Evolutionary conservation across 2,888 invertebrate genomes (phyloP), one percentile per base, ranked within the genome.

Genomic region (Silvanus unidentatus): DNA sequence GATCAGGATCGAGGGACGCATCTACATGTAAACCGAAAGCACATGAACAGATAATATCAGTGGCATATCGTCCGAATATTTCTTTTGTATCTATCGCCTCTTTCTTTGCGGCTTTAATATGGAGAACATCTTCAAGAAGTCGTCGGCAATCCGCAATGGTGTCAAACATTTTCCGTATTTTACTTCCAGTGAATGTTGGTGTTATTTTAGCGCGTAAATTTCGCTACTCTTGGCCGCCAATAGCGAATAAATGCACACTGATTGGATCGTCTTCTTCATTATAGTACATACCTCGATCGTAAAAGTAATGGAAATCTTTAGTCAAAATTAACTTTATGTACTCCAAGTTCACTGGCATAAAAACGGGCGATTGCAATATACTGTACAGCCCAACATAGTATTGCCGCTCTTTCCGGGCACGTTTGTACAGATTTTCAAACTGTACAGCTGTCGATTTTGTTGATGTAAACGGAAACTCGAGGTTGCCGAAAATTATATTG

Each of bases 1-100:
- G 32, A 32, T 32, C 22, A 3, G 22, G 22, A 22, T 22, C 22
- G 3, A 8, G 3, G 3, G 8, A 22, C 4, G 22, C 8, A 8
- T 22, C 4, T 8, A 22, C 22, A 8, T 78, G 76, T 5, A 80
- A 67, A 13, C 79, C 79, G 56, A 80, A 80, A 10, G 77, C 79
- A 40, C 76, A 74, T 30, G 74, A 75, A 0, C 76, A 78, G 36
- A 77, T 75, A 0, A 77, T 73, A 53, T 78, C 76, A 9, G 73
- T 73, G 1, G 75, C 74, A 49, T 68, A 77, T 5, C 71, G 66
- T 0, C 71, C 68, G 14, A 69, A 60, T 6, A 72, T 40, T 30
- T 73, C 72, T 54, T 71, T 71, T 1, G 73, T 55, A 37, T 76
- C 75, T 0, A 69, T 45, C 16, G 40, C n/a, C 3, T 11, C 14